phyloP scores from a whole-genome alignment of 1,140 invertebrate species.

The Dendroctonus valens region DNA sequence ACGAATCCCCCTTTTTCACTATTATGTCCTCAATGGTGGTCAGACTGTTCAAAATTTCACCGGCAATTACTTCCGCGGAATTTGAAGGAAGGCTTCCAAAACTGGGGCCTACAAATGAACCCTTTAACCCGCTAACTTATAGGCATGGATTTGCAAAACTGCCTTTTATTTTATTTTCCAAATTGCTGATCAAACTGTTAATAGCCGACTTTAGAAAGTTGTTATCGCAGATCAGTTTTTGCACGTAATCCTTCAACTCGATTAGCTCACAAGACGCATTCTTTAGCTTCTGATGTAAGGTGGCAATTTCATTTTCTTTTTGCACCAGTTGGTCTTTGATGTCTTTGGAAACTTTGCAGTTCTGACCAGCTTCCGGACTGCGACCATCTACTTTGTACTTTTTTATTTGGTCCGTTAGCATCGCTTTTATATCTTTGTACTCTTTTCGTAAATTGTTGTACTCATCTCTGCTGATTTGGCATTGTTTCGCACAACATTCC shows the following conservation, averaged over 20 bases:
- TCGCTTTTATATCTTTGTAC: slow-evolving; percentile 29
- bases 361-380: slow-evolving; percentile 1
- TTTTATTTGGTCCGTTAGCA: slow-evolving; percentile 26
- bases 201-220: slow-evolving; percentile 23
- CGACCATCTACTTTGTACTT: no score
- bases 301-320: slow-evolving; percentile 11
- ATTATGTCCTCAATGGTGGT: slow-evolving; percentile 22
- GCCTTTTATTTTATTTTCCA: slow-evolving; percentile 28
- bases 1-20: slow-evolving; percentile 1
- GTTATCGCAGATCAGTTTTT: slow-evolving; percentile 22
- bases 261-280: slow-evolving; percentile 24
- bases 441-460: slow-evolving; percentile 27
- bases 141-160: no score
- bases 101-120: slow-evolving; percentile 19
- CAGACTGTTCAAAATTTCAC: slow-evolving; percentile 21
- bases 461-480: slow-evolving; percentile 20
- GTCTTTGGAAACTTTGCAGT: background rate
- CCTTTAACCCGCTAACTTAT: no score
- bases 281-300: slow-evolving; percentile 14
- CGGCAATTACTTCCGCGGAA: slow-evolving; percentile 14
- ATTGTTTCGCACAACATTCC: slow-evolving; percentile 17
- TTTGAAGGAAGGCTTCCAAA: background rate
- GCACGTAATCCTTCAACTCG: slow-evolving; percentile 26
- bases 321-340: background rate
- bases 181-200: slow-evolving; percentile 22